Conservation (phyloP, 2,797 vertebrate species). For the Ctenopoma multispine region DNA sequence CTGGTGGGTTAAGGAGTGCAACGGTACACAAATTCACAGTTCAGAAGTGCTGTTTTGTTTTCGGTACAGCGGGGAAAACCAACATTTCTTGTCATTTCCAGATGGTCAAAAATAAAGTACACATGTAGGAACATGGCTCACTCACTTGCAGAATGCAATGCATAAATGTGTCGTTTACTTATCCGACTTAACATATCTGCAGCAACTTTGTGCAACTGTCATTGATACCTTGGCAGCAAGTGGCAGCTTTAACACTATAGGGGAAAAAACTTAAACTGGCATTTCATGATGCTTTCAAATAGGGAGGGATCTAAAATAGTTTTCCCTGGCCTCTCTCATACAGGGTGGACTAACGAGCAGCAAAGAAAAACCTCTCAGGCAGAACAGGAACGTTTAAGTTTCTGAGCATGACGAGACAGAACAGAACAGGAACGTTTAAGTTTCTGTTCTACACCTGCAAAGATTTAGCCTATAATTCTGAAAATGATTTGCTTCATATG, state of each 20-base stretch:
- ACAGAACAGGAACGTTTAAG: no score
- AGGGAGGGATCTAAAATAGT: background rate
- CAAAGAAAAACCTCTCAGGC: constrained; percentile 9
- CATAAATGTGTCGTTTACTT: background rate
- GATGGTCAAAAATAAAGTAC: background rate
- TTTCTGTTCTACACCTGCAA: constrained; percentile 38
- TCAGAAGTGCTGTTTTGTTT: constrained; percentile 21
- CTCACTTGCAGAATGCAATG: background rate
- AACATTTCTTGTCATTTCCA: background rate
- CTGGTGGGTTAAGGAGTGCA: background rate
- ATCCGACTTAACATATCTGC: background rate
- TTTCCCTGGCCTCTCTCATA: background rate
- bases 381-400: constrained; percentile 8
- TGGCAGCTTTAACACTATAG: background rate
- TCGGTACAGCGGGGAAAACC: constrained; percentile 4
- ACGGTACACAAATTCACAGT: constrained; percentile 12
- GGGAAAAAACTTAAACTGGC: background rate
- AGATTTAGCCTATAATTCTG: constrained; percentile 5
- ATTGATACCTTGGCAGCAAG: background rate
- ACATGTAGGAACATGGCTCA: background rate
- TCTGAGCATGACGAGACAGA: no score
- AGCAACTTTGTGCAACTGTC: background rate
- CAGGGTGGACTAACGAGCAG: background rate
- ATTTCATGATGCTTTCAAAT: background rate
- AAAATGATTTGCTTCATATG: constrained; percentile 15